These are phyloP conservation scores for Parauchenoglanis punctatus DNA, from an alignment of 2,797 vertebrate species.

Conservation along the genomic window DNA sequence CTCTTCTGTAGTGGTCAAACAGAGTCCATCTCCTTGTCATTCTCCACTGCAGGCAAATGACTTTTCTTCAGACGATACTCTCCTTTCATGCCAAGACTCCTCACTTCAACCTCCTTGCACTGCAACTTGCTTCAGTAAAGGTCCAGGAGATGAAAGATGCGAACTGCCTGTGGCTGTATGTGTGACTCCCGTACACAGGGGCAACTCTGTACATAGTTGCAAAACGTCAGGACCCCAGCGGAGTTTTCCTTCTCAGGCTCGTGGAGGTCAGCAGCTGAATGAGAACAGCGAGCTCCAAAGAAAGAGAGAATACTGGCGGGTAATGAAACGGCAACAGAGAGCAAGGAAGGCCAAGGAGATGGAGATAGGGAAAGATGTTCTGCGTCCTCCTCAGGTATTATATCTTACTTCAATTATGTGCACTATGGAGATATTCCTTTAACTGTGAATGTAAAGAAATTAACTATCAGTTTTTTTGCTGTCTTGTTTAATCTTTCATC, in stretches of 20 bases:
- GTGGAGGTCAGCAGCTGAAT: slow-evolving; percentile 38
- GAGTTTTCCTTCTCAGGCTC: slow-evolving; percentile 58
- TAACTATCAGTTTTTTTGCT: neutral
- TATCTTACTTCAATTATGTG: neutral
- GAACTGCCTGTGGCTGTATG: neutral
- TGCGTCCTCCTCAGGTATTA: slow-evolving; percentile 40
- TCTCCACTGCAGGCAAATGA: slow-evolving; percentile 8
- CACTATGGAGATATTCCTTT: neutral
- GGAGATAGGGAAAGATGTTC: slow-evolving; percentile 43
- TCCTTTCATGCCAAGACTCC: slow-evolving; percentile 20
- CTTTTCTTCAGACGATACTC: slow-evolving; percentile 21
- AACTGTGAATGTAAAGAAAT: neutral
- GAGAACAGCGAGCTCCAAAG: slow-evolving; percentile 67
- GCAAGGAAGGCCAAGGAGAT: slow-evolving; percentile 70
- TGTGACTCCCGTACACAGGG: slow-evolving; percentile 43
- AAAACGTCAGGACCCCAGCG: slow-evolving; percentile 49
- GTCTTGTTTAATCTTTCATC: slow-evolving; percentile 50
- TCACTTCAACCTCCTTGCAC: slow-evolving; percentile 8
- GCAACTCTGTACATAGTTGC: slow-evolving; percentile 47
- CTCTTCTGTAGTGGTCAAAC: slow-evolving; percentile 62
- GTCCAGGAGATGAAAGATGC: slow-evolving; percentile 33
- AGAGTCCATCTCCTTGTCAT: slow-evolving; percentile 26
- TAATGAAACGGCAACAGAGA: slow-evolving; percentile 81
- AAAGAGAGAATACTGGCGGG: slow-evolving; percentile 81
- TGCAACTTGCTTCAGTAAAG: neutral